Evolutionary conservation across 2,113 vertebrate genomes (phyloP), one percentile per base, ranked within the genome.

Genomic region (Sinocyclocheilus maitianheensis): DNA sequence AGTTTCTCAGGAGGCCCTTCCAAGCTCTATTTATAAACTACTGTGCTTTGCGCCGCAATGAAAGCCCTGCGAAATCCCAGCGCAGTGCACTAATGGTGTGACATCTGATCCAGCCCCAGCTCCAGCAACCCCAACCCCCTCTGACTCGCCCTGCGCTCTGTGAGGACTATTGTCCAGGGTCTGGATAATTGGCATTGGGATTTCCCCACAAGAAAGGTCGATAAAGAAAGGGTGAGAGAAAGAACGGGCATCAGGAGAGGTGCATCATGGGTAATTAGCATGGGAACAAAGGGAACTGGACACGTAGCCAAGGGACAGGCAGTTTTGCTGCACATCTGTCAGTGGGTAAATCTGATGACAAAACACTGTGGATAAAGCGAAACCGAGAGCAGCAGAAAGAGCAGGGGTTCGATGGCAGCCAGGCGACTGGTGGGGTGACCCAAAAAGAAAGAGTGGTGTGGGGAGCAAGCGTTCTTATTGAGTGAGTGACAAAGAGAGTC

Each of bases 241-340:
- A 76, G 71, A 84, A 58, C 51, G 30, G 53, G 71, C 69, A 75
- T 43, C 65, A 24, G 83, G 16, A 75, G 53, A 81, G 62, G 77
- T 84, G 82, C 82, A 72, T 84, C 82, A 60, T 84, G 82, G 82
- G 82, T 84, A 74, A 84, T 84, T 74, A 84, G 30, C 82, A 74
- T 60, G 82, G 10, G 51, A 53, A 84, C 82, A 58, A 74, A 34
- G 14, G 69, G 34, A 58, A 74, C 18, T 37, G 69, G 69, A 71
- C 26, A 24, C 37, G 24, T 22, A 26, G 79, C 79, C 78, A 81
- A 60, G 55, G 58, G 58, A 81, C 55, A 10, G 53, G 72, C 72
- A 30, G 60, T 81, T 81, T 81, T 81, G 14, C 40, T 46, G 63
- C 81, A 82, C 81, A 69, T 82, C 81, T 82, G 81, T 82, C 79